Evolutionary conservation across 2,797 vertebrate species (phyloP).

Genomic region (Alauda arvensis): DNA sequence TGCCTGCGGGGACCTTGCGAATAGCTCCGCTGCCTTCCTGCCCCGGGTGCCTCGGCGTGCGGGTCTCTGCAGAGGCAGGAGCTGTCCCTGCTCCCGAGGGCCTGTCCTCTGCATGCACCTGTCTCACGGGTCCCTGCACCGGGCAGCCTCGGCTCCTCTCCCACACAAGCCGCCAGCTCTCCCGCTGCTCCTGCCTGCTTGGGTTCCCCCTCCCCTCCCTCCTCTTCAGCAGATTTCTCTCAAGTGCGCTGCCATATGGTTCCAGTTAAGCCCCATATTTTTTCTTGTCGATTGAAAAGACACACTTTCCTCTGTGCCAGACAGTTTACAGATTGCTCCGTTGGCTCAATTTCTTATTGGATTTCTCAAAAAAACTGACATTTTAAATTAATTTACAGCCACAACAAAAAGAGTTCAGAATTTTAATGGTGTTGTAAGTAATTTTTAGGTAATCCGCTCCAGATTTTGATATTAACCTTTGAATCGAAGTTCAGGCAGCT

Average conservation of each 20-base stretch:
- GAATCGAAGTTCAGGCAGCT: conserved; percentile 87
- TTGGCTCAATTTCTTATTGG: conserved; percentile 83
- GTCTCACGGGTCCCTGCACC: not conserved
- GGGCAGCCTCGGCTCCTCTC: conserved; percentile 5
- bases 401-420: conserved; percentile 89
- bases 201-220: conserved; percentile 56
- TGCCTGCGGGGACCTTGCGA: accelerated
- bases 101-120: conserved; percentile 15
- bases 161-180: conserved; percentile 44
- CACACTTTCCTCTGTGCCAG: conserved; percentile 85
- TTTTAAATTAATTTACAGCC: conserved; percentile 97
- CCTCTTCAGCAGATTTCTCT: conserved; percentile 88
- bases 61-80: not conserved
- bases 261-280: conserved; percentile 95
- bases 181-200: conserved; percentile 47
- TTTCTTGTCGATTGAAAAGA: conserved; percentile 92
- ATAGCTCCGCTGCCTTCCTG: accelerated
- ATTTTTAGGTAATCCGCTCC: conserved; percentile 92
- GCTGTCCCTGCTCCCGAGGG: not conserved
- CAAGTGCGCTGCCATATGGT: conserved; percentile 92
- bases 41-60: accelerated
- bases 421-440: conserved; percentile 93
- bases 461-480: conserved; percentile 91
- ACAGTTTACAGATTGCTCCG: conserved; percentile 87
- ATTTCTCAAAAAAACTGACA: conserved; percentile 88